These are phyloP conservation scores for Miniopterus natalensis DNA, from an alignment of 2,113 vertebrate species.

Conservation along the genomic window DNA sequence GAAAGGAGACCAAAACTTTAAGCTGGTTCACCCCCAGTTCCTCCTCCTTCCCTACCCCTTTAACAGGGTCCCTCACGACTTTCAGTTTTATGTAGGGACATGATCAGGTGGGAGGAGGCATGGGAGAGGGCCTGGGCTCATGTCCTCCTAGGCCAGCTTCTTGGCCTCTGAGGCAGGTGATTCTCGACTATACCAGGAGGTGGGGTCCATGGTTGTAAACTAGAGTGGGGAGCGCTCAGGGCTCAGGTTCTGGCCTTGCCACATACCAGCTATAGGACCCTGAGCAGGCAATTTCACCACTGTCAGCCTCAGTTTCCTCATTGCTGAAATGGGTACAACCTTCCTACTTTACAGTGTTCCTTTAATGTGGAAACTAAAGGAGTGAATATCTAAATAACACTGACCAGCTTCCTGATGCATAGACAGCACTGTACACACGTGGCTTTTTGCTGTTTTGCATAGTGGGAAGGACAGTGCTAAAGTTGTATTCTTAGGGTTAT, in stretches of 20 bases:
- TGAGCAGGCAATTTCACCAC: not conserved
- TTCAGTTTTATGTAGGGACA: not conserved
- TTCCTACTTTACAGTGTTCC: not conserved
- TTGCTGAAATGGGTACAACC: not conserved
- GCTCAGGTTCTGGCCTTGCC: not conserved
- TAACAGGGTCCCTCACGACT: fast-evolving
- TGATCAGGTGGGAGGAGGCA: not conserved
- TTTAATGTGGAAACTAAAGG: not conserved
- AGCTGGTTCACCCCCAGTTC: not conserved
- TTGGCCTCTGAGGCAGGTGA: not conserved
- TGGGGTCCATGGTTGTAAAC: fast-evolving
- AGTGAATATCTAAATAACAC: not conserved
- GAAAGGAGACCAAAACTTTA: not conserved
- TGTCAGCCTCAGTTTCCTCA: not conserved
- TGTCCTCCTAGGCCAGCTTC: too few species aligned
- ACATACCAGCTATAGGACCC: fast-evolving
- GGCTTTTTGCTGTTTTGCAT: not conserved
- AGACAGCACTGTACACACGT: fast-evolving
- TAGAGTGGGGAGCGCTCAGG: too few species aligned
- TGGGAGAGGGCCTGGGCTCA: not conserved
- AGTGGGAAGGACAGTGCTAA: not conserved
- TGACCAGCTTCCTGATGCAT: not conserved
- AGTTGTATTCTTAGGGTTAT: fast-evolving
- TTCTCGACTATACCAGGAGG: not conserved
- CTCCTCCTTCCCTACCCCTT: fast-evolving